These are phyloP conservation scores for Paratilapia polleni DNA, from an alignment of 2,113 vertebrate genomes.

Conservation along the genomic window DNA sequence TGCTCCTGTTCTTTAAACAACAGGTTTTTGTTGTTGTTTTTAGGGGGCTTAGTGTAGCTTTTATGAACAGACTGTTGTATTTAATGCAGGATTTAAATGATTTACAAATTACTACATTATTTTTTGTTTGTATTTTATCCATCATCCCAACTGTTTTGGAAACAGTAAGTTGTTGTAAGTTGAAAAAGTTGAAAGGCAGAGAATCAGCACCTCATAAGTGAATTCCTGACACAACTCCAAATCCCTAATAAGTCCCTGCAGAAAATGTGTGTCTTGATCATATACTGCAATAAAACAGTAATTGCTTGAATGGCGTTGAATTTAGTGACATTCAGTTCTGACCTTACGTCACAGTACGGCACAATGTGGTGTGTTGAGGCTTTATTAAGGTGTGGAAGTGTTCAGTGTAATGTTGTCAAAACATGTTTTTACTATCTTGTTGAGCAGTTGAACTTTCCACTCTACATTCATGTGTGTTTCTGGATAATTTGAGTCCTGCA, in stretches of 20 bases:
- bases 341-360: not conserved
- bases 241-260: not conserved
- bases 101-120: not conserved
- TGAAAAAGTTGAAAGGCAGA: not conserved
- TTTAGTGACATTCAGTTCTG: conserved; percentile 2
- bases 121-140: not conserved
- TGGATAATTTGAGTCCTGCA: not conserved
- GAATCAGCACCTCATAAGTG: not conserved
- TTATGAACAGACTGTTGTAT: not conserved
- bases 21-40: not conserved
- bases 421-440: conserved; percentile 54
- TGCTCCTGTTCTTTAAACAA: not conserved
- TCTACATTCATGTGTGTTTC: conserved; percentile 18
- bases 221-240: not conserved
- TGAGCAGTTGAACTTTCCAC: conserved; percentile 61
- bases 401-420: conserved; percentile 66
- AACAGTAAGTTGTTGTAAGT: not conserved
- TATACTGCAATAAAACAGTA: not conserved
- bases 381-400: conserved; percentile 44
- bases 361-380: conserved; percentile 4
- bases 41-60: not conserved
- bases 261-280: not conserved
- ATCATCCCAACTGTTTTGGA: not conserved
- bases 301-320: not conserved
- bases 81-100: not conserved